Base-by-base conservation (phyloP, 2,888 invertebrate species). In the Phanerotoma sp. region DNA sequence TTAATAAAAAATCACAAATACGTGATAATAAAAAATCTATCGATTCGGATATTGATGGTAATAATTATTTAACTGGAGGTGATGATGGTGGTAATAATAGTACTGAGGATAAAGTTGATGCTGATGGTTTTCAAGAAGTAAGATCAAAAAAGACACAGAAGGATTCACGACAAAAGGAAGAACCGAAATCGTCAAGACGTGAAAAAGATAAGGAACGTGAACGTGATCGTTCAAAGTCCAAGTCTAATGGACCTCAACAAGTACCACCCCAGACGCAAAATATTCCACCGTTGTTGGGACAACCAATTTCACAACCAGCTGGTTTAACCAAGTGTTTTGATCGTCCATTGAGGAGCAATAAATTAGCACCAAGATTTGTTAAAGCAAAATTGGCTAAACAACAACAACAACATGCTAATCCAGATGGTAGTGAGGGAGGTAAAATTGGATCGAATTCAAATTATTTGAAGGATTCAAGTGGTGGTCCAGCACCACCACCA, bases 71-170 rank as follows among this genome's bases (percentile, higher is more conserved):
- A 33, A 67, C 69, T 7, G 65, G 80, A 71, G 70, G 79, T 70
- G 64, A 78, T 68, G 66, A 77, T 69, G 64, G 78, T 72, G 58
- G 51, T 9, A 72, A 69, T n/a, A n/a, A n/a, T 51, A 66, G 65
- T 16, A 65, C 62, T 9, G 79, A 79, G 32, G 74, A 75, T 21
- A 66, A 75, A 37, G 54, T 75, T 5, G 82, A 86, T 54, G 84
- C 86, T 50, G 86, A 86, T 69, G 90, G 89, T 45, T 91, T 93
- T 77, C 90, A 91, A 77, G 92, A 93, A 75, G 93, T 92, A 6
- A 84, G 89, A 55, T 90, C 88, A 51, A 89, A 89, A 75, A 91
- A 90, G 72, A 84, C 82, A 63, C 84, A 84, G 0, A 88, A 88
- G 66, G 87, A 86, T 49, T 73, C 81, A 73, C 78, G 67, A 44